Evolutionary conservation across 2,888 invertebrate genomes (phyloP), one percentile per base, ranked within the genome.

Genomic region (Cryptocephalus moraei): DNA sequence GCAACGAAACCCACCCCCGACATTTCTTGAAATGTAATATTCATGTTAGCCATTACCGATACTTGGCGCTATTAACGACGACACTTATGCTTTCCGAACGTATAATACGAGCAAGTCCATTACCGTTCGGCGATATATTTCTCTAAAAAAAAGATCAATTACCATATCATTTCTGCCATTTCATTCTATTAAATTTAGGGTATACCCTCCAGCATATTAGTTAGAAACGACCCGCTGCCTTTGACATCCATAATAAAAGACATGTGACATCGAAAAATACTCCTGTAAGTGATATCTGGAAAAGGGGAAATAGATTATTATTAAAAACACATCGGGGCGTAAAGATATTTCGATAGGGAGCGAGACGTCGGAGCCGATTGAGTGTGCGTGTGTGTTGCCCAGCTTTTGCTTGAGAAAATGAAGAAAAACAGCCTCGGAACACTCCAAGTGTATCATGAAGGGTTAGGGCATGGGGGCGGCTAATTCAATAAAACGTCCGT

Each of bases 211-310:
- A 3, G 40, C 40, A 40, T 40, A 13, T 40, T 40, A 14, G 13
- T 13, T 40, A 56, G 51, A 56, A 48, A 49, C 45, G 48, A 41
- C 39, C 43, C 49, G 34, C 32, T 47, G 46, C 38, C 46, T 36
- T 36, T 46, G 48, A 45, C 45, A 52, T 52, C 47, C 56, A 58
- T 59, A 63, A 67, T 67, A 68, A 66, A 64, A 61, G 62, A 60
- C 64, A 63, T 60, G 62, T 63, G 64, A 68, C 67, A 68, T 63
- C 65, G 61, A 65, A 67, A 66, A 64, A 64, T 66, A 67, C 65
- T 66, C 61, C 60, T 63, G 63, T 58, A 63, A 63, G 63, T 64
- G 64, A 67, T 64, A 65, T 58, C 57, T 58, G 56, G 36, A 43
- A 34, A 51, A 57, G 57, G 61, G 63, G 59, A 57, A 56, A 57